Evolutionary conservation across 2,797 vertebrate species (phyloP), one percentile per base, ranked within the genome.

Genomic region (Manis javanica): DNA sequence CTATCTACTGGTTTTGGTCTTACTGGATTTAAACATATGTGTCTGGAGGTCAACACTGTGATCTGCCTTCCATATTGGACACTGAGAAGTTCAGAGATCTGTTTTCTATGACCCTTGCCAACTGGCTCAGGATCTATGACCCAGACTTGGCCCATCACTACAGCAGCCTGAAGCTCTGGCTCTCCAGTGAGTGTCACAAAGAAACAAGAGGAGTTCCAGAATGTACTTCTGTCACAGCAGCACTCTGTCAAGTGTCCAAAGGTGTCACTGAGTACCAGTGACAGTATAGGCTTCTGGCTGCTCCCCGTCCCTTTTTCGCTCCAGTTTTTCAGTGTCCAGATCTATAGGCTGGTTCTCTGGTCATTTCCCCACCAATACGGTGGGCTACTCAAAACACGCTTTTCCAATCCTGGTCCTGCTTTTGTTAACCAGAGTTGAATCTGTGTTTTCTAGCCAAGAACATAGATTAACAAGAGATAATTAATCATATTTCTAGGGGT

Each of bases 401-500:
- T 3, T 49, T 34, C 18, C 26, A 77, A 94, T 49, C 74, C 18
- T 31, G 68, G 4, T 19, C 63, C 2, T 55, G 13, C 16, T 87
- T 74, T 26, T 51, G 12, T 66, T 85, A 90, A 34, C 10, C 51
- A 89, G 5, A 34, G 29, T 77, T 84, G 11, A 64, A 71, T 59
- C 37, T 75, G 1, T 66, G 81, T 81, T 82, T 91, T 86, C 49
- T 24, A 83, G n/a, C 1, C 23, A 63, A 97, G 81, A 51, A 75
- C 46, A n/a, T 95, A 46, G 14, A 49, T 94, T 97, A 95, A 74
- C 81, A 87, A 79, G 64, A 91, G 84, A 93, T 93, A 95, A 53
- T 61, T 97, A 97, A 98, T 96, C 37, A 75, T 64, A 72, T 55
- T 92, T 92, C 42, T 42, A 93, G 31, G 90, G 7, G 12, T 39